A percentile compares a stretch with the other conserved stretches of the same genome.
These are phyloP conservation scores for Ceyx cyanopectus DNA, from an alignment of 2,113 vertebrate genomes.

Conservation along the genomic window DNA sequence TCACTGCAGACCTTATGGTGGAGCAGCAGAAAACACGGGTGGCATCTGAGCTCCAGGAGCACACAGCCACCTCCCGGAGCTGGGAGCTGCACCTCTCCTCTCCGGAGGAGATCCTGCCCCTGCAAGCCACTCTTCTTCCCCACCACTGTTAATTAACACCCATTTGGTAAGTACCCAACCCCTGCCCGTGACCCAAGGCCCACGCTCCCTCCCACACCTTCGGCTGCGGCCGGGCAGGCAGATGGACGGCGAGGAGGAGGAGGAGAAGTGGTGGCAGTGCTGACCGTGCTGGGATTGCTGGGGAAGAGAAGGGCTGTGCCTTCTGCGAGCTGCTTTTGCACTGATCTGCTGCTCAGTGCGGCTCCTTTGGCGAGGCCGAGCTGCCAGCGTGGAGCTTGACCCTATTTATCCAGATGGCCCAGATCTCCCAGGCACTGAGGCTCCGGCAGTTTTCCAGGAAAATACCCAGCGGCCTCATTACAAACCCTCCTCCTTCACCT, in stretches of 20 bases:
- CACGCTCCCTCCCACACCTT: not conserved
- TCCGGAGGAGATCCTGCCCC: not conserved
- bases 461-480: conserved; percentile 60
- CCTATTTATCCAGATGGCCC: conserved; percentile 80
- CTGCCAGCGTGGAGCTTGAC: conserved; percentile 68
- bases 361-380: conserved; percentile 1
- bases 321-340: conserved; percentile 59
- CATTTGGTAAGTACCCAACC: accelerated
- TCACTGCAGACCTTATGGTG: accelerated
- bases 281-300: not conserved
- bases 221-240: not conserved
- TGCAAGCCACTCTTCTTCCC: not conserved
- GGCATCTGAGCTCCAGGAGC: not conserved
- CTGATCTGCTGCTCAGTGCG: conserved; percentile 50
- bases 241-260: conserved; percentile 19
- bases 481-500: not conserved
- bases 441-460: conserved; percentile 31
- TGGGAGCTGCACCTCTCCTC: accelerated
- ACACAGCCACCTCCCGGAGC: accelerated
- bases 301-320: conserved; percentile 25
- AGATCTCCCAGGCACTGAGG: conserved; percentile 23
- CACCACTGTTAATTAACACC: not conserved
- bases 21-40: not conserved
- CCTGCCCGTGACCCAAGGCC: not conserved
- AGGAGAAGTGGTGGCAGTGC: not conserved